Conservation (phyloP, 1,140 invertebrate species). For the Pristionchus pacificus region DNA sequence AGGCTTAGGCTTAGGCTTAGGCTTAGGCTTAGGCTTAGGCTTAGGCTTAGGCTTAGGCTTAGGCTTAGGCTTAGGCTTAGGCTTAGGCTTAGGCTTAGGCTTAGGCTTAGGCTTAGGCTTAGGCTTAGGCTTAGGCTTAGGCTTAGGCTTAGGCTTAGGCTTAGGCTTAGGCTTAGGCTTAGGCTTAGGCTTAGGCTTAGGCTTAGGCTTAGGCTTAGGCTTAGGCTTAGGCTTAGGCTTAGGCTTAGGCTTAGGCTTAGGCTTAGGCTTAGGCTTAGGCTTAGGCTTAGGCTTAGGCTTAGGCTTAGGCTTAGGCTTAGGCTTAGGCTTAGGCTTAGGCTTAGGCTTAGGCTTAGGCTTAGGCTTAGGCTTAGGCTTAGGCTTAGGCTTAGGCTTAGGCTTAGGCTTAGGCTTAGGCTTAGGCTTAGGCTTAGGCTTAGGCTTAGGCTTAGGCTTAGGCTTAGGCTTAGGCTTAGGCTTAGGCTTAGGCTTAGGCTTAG, state of each 20-base stretch:
- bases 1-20: conserved; percentile 11
- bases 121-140: conserved; percentile 19
- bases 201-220: conserved; percentile 23
- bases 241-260: not conserved
- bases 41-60: conserved; percentile 20
- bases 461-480: conserved; percentile 27
- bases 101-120: conserved; percentile 19
- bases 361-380: conserved; percentile 16
- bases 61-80: conserved; percentile 16
- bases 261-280: conserved; percentile 18
- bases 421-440: conserved; percentile 24
- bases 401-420: conserved; percentile 26
- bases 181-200: conserved; percentile 7
- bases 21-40: conserved; percentile 20
- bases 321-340: conserved; percentile 20
- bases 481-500: conserved; percentile 30
- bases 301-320: conserved; percentile 12
- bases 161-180: conserved; percentile 21
- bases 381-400: conserved; percentile 16
- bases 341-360: conserved; percentile 1
- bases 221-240: conserved; percentile 17
- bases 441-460: conserved; percentile 27
- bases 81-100: conserved; percentile 17
- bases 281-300: conserved; percentile 18
- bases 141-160: conserved; percentile 18